Base-by-base conservation (phyloP, 2,888 invertebrate species). In the Andrena flavipes region DNA sequence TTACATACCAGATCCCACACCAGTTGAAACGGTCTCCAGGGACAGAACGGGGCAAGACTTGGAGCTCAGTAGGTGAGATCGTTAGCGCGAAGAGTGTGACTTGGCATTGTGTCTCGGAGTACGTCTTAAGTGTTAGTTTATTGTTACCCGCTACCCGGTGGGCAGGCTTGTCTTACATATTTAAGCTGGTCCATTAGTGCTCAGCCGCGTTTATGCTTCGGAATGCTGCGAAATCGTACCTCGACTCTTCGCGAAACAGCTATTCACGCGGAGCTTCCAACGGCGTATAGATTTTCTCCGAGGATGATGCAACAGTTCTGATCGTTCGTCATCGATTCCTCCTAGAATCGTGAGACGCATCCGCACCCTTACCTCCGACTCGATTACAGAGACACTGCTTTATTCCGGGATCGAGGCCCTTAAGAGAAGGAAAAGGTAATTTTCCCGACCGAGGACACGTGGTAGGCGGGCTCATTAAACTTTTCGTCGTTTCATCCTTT, bases 131-230 rank as follows among this genome's bases (percentile, higher is more conserved):
- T 93, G 93, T 93, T 93, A 88, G 92, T 93, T 93, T 93, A 93
- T 93, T 93, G 93, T 93, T 93, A 93, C 91, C 91, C 90, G 90
- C 90, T 92, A 91, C 91, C 93, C 92, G 90, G 87, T 93, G 92
- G 93, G 92, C 91, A 92, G 88, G 81, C 87, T 80, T 48, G 77
- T 82, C 86, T 88, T 92, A 85, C 89, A 93, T 93, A 92, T 93
- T 93, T 91, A 90, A 92, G 83, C 67, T 73, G 82, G 86, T 84
- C 92, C 90, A 93, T 93, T 93, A 93, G 91, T 77, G 85, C 62
- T 74, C 80, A 74, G 79, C 69, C 71, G 73, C 81, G 80, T 82
- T 83, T 79, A 77, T 71, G 82, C 75, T 84, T 80, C 84, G 78
- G 79, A 85, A 87, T 64, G 71, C 78, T 69, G 78, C 42, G 67